Base-by-base conservation (phyloP, 2,797 vertebrate genomes). In the Glyptemys insculpta region DNA sequence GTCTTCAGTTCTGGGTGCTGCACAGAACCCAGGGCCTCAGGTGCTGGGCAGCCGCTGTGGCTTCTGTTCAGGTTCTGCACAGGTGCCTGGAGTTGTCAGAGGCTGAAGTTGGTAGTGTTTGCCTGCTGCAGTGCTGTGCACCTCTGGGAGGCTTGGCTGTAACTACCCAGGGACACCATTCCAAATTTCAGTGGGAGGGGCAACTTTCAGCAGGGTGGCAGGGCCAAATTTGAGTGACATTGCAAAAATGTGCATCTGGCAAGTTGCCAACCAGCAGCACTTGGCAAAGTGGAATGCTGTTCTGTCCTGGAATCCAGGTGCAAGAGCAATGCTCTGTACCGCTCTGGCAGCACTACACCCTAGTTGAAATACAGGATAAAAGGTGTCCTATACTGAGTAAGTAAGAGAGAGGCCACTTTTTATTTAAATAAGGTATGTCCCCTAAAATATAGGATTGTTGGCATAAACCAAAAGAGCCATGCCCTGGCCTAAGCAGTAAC, bases 11-110 rank as follows among this genome's bases (percentile, higher is more conserved):
- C 65, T 37, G 65, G 62, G 16, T 68, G 16, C 34, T 68, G 34
- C 62, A 37, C 16, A 21, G n/a, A 68, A 19, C 18, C 18, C 1
- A 19, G 34, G n/a, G 18, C 65, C 2, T 59, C 57, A 62, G 57
- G 2, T 0, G 6, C 29, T 14, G 14, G 57, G 14, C 57, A 12
- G 18, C 8, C 2, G 5, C 65, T 68, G n/a, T 12, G 34, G 18
- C n/a, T 7, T n/a, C 62, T 68, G 34, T 68, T 34, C 34, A 65
- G 34, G 16, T 65, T 68, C 65, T 68, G 18, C 65, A 68, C 34
- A 21, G 65, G n/a, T 68, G 65, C 8, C 34, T 5, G n/a, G 34
- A 68, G 65, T 68, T 68, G 29, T n/a, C 34, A 19, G 34, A 65
- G 29, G 29, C 14, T 31, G 57, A 59, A 31, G 62, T 65, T 18